phyloP scores from a whole-genome alignment of 1,140 invertebrate species.

The Zaprionus taronus region DNA sequence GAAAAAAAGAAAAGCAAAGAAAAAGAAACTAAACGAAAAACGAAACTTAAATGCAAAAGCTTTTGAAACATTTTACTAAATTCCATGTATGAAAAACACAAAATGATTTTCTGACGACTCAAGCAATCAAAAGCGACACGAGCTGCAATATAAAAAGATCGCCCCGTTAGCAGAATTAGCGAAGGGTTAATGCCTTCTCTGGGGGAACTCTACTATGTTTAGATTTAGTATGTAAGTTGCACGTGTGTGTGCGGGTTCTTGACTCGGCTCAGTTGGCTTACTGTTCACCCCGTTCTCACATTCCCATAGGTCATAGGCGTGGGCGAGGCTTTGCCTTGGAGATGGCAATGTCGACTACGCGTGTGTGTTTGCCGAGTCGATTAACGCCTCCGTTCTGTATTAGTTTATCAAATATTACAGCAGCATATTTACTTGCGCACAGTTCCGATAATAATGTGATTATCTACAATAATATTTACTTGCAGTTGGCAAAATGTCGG shows the following conservation, averaged over 20 bases:
- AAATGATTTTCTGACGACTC: constrained; percentile 26
- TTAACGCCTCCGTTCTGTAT: constrained; percentile 43
- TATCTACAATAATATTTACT: constrained; percentile 27
- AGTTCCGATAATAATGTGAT: constrained; percentile 3
- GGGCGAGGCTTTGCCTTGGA: constrained; percentile 67
- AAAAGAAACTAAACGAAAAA: constrained; percentile 5
- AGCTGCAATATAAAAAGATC: constrained; percentile 1
- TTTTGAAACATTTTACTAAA: constrained; percentile 21
- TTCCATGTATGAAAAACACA: not conserved
- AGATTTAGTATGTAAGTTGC: not conserved
- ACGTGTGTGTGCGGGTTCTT: not conserved
- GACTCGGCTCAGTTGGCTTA: not conserved
- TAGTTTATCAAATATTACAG: constrained; percentile 49
- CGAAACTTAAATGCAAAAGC: constrained; percentile 10
- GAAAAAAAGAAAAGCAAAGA: constrained; percentile 1
- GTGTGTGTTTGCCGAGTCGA: constrained; percentile 57
- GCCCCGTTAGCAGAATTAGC: constrained; percentile 28
- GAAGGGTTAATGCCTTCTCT: constrained; percentile 30
- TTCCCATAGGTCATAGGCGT: constrained; percentile 37
- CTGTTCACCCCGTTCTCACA: not conserved
- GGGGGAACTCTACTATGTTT: not conserved
- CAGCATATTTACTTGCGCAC: constrained; percentile 15
- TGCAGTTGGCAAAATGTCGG: constrained; percentile 67
- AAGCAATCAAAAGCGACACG: constrained; percentile 15
- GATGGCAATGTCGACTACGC: constrained; percentile 9